Conservation (phyloP, 2,113 vertebrate species). For the Strigops habroptila region DNA sequence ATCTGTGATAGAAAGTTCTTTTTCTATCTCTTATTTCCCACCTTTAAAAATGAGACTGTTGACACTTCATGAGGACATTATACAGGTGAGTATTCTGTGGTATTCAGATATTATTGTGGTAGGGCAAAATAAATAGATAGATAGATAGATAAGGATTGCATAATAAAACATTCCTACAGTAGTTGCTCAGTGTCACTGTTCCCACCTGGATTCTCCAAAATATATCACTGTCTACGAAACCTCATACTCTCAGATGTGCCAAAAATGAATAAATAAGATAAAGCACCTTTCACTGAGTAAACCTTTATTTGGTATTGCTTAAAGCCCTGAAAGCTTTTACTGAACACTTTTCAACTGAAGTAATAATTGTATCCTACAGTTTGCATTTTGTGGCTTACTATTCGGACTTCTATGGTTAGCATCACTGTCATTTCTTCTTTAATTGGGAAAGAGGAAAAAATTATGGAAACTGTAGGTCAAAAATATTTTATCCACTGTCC, state of each 20-base stretch:
- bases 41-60: not conserved
- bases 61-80: not conserved
- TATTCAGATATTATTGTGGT: not conserved
- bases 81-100: not conserved
- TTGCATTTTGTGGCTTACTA: not conserved
- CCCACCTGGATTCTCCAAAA: not conserved
- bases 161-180: not conserved
- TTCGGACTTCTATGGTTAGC: not conserved
- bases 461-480: not conserved
- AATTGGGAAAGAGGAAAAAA: not conserved
- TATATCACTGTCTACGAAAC: not conserved
- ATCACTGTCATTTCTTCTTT: not conserved
- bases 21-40: not conserved
- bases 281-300: not conserved
- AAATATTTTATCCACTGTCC: not conserved
- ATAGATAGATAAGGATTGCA: not conserved
- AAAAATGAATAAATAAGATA: conserved; percentile 11
- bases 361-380: not conserved
- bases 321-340: not conserved
- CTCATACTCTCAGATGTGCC: not conserved
- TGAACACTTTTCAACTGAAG: not conserved
- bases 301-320: not conserved
- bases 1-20: not conserved
- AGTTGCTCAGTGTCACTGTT: not conserved
- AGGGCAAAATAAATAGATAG: not conserved